Base-by-base conservation (phyloP, 1,140 invertebrate genomes). In the Lepidotrigona ventralis region DNA sequence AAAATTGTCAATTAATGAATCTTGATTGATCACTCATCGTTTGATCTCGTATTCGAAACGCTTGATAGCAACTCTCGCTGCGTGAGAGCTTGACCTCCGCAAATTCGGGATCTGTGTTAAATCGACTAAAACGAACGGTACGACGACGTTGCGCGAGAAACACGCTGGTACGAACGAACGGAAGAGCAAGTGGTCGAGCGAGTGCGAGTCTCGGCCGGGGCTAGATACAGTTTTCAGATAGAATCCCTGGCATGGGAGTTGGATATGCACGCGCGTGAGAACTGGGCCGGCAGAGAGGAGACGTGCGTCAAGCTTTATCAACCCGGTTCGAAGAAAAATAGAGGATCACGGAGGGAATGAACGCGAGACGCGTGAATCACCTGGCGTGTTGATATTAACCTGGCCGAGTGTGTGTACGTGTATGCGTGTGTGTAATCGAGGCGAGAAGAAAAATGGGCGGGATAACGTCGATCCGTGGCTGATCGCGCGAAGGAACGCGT, bases 271-370 rank as follows among this genome's bases (percentile, higher is more conserved):
- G 64, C 86, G 84, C 88, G 88, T 89, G 88, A 88, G 88, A 89
- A 88, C 81, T 86, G 63, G 86, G 81, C 73, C 85, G 81, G 75
- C 75, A 39, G 68, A 58, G 60, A 85, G 86, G 83, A 83, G 87
- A 88, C 76, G 33, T 6, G 86, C 87, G 86, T 80, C 86, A 76
- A 72, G 66, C 80, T 78, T 88, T 84, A 88, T 88, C 86, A 81
- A 78, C 2, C 80, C 86, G 87, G n/a, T 88, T 88, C 70, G 69
- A 56, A 64, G 75, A 86, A 86, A 87, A 87, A 88, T 86, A 64
- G 66, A 87, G 53, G 60, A 72, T 74, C 79, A 39, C 66, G 64
- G 8, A 29, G 21, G 12, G 8, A 33, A 66, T 9, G 64, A 33
- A 4, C 39, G 63, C 9, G 54, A 58, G 1, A 26, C 79, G 84